Base-by-base conservation (phyloP, 2,888 invertebrate species). In the Synergus gifuensis region DNA sequence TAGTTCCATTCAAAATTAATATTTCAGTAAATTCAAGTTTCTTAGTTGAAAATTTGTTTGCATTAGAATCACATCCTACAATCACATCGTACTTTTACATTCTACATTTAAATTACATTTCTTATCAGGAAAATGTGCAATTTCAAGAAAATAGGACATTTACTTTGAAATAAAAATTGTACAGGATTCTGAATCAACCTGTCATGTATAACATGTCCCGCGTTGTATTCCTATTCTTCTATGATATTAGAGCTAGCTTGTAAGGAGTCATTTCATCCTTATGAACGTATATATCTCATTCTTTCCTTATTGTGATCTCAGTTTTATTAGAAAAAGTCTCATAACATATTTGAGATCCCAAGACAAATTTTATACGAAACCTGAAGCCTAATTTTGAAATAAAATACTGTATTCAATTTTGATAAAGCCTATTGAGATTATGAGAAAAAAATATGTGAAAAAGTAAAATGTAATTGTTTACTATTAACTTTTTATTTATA, bases 221-320 rank as follows among this genome's bases (percentile, higher is more conserved):
- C n/a, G 49, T 8, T 16, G 5, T 49, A 36, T 36, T 28, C 62
- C 7, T 36, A 36, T 63, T 36, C 16, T 63, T 63, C 36, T 63
- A 63, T 28, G 36, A 63, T 36, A 12, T 28, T 16, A 5, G 12
- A 3, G 28, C 28, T 3, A 63, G 63, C 12, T 36, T 5, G 36
- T 63, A 63, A 36, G 36, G 36, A 63, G 63, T 36, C 16, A 36
- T 63, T 28, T 63, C 28, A 63, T 63, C 16, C 36, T 16, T 36
- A 63, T 28, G 63, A 36, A 14, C 16, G 63, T 28, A 28, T 28
- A 28, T 63, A 63, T 63, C 28, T 63, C 16, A 63, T 36, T 28
- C 22, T 63, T 63, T 14, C 63, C 16, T 16, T 63, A 62, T 63
- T 63, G 28, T 22, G 36, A 63, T 63, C 36, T 63, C 63, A 63